Conservation (phyloP, 2,888 invertebrate genomes). For the Melinopterus prodromus region DNA sequence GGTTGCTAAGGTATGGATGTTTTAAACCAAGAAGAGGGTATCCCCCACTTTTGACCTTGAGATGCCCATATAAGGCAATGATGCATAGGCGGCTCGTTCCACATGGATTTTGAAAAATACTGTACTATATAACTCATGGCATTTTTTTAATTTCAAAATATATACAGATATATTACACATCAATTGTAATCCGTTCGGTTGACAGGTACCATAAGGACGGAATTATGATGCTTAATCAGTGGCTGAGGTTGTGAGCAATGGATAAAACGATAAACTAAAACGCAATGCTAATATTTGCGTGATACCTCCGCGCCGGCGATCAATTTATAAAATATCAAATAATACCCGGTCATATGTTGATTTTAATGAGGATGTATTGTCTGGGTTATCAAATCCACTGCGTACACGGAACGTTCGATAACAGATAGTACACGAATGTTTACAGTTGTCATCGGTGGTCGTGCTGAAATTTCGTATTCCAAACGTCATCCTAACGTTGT, state of each 20-base stretch:
- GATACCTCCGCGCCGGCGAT: background rate
- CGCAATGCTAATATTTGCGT: background rate
- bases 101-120: no score
- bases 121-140: no score
- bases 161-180: no score
- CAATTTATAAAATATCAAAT: background rate
- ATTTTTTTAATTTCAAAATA: no score
- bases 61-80: no score
- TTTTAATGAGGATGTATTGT: background rate
- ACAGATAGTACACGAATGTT: background rate
- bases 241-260: background rate
- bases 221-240: background rate
- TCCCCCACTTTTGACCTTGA: no score
- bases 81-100: no score
- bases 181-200: background rate
- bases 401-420: background rate
- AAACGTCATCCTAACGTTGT: background rate
- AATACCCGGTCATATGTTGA: background rate
- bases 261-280: background rate
- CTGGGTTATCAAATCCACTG: background rate
- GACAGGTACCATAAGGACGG: background rate
- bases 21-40: no score
- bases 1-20: no score
- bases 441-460: background rate
- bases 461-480: background rate